These are phyloP conservation scores for Aromia moschata DNA, from an alignment of 2,888 invertebrate genomes.

Conservation along the genomic window DNA sequence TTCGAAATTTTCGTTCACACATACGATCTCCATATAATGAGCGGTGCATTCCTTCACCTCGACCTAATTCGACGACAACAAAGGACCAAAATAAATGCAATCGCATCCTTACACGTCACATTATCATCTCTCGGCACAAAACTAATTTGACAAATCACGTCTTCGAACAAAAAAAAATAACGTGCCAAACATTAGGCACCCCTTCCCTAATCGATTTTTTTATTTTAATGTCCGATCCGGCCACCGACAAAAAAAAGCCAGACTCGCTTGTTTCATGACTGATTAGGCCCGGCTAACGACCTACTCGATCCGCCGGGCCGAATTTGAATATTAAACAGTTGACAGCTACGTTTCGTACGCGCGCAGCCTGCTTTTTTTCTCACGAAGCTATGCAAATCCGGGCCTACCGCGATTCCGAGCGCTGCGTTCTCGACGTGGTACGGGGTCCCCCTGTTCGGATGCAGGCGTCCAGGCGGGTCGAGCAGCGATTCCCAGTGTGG, in stretches of 20 bases:
- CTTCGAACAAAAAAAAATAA: constrained; percentile 36
- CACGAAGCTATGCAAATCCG: constrained; percentile 56
- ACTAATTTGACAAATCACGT: constrained; percentile 51
- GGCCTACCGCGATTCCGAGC: constrained; percentile 35
- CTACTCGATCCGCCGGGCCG: constrained; percentile 31
- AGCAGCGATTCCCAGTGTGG: constrained; percentile 28
- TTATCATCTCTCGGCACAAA: constrained; percentile 51
- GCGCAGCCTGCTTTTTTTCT: constrained; percentile 56
- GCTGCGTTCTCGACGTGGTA: constrained; percentile 34
- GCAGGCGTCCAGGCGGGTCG: constrained; percentile 33
- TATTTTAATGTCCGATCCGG: constrained; percentile 46
- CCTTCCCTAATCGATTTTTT: constrained; percentile 51
- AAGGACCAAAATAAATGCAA: constrained; percentile 27
- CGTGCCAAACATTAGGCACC: background rate
- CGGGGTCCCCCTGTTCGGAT: constrained; percentile 41
- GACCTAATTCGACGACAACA: constrained; percentile 25
- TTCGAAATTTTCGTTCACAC: constrained; percentile 29
- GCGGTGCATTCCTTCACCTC: constrained; percentile 27
- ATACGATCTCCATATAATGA: constrained; percentile 32
- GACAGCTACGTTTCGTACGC: constrained; percentile 47
- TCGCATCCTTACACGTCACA: constrained; percentile 50
- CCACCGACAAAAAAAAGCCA: constrained; percentile 38
- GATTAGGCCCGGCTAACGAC: constrained; percentile 49
- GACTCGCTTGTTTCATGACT: constrained; percentile 44
- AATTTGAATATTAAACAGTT: constrained; percentile 49